These are phyloP conservation scores for Equus przewalskii DNA, from an alignment of 2,113 vertebrate genomes.

Conservation along the genomic window DNA sequence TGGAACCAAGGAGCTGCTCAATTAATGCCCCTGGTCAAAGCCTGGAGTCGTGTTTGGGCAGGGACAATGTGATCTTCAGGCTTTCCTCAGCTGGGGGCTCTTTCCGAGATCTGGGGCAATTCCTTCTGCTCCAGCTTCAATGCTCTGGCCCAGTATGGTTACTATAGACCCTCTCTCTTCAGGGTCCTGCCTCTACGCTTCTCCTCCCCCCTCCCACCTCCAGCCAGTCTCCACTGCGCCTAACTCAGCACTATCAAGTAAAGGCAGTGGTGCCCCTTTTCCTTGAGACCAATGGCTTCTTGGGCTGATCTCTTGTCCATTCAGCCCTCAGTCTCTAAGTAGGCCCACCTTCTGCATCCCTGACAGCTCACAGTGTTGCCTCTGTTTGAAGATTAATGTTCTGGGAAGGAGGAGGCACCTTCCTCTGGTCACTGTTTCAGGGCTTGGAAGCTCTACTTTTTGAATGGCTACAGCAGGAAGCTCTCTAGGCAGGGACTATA, in stretches of 20 bases:
- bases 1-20: neutral
- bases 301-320: neutral
- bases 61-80: neutral
- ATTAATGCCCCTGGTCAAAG: neutral
- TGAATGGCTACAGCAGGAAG: neutral
- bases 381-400: neutral
- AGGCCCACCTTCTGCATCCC: neutral
- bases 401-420: neutral
- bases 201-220: neutral
- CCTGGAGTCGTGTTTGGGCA: neutral
- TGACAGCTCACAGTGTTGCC: neutral
- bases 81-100: neutral
- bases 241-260: neutral
- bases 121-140: neutral
- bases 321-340: neutral
- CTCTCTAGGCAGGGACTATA: neutral
- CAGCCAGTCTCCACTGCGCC: neutral
- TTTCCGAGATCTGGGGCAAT: conserved; percentile 15
- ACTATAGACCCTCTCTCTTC: neutral
- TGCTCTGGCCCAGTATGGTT: neutral
- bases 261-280: neutral
- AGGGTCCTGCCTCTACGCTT: neutral
- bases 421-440: neutral
- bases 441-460: neutral
- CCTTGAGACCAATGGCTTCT: neutral